Evolutionary conservation across 2,113 vertebrate species (phyloP), one percentile per base, ranked within the genome.

Genomic region (Ammodytes dubius): DNA sequence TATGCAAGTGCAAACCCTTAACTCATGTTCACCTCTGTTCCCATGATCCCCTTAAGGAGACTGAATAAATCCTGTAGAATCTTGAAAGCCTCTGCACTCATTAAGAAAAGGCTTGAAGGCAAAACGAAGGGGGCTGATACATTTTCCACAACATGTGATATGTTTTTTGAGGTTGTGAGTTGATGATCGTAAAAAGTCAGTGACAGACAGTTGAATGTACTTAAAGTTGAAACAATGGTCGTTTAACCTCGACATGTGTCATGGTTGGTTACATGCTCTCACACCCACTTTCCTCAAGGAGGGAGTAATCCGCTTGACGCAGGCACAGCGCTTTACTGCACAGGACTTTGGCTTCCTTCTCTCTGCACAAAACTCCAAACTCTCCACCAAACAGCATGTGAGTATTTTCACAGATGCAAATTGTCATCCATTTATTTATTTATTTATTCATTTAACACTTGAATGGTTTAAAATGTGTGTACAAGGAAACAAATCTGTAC

Each of bases 311-410:
- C 64, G 27, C 46, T 35, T 5, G 49, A 12, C 0, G 39, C 43
- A 17, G 14, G n/a, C 40, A 52, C 47, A 35, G 61, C 54, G 13
- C 59, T 78, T 79, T 49, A 47, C 19, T 58, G 45, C 64, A 27
- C 79, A 79, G 91, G 88, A 90, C 91, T 88, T 88, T 86, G 87
- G 80, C 76, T 90, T 81, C 75, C 59, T 68, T 39, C 35, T 54
- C 17, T 63, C 50, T 53, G 56, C 78, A 90, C 77, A 85, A 80
- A 83, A 70, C 43, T 70, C 49, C 50, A 57, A 61, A 50, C 68
- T 49, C 72, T 74, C 49, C 71, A 71, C 10, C 58, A 46, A 12
- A 27, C 71, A 77, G 67, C 86, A 82, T 73, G 94, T 94, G 86
- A 95, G 94, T 94, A 91, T 70, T 74, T 76, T 74, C 84, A 77